Evolutionary conservation across 2,888 invertebrate genomes (phyloP).

Genomic region (Cryptosula pallasiana): DNA sequence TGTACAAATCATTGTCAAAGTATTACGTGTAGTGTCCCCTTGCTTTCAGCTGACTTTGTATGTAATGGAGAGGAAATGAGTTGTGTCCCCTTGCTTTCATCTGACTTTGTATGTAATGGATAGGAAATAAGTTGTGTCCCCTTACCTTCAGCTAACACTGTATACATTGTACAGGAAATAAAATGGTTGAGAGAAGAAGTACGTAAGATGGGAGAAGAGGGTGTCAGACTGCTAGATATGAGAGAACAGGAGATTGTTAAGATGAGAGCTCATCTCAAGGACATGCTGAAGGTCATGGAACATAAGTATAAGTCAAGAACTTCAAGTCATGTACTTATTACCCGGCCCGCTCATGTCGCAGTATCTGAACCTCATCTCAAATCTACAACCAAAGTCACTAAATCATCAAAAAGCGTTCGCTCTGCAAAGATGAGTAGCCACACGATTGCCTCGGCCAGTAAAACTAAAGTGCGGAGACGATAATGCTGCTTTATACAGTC

Average conservation of each 20-base stretch:
- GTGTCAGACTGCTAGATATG: constrained; percentile 8
- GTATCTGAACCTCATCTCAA: constrained; percentile 9
- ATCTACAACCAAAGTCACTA: background rate
- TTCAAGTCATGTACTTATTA: background rate
- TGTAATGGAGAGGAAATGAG: too few species aligned
- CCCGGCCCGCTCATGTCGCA: background rate
- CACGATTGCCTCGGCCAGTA: background rate
- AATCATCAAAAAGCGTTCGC: background rate
- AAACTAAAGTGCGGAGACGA: background rate
- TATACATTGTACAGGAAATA: too few species aligned
- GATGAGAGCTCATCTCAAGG: constrained; percentile 11
- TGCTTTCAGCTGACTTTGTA: too few species aligned
- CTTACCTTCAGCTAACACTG: too few species aligned
- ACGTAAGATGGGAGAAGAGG: constrained; percentile 23
- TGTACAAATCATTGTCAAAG: too few species aligned
- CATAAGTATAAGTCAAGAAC: background rate
- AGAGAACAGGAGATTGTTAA: constrained; percentile 11
- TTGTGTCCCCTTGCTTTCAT: too few species aligned
- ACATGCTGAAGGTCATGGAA: constrained; percentile 21
- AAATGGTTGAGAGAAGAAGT: constrained; percentile 19
- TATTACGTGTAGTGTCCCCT: too few species aligned
- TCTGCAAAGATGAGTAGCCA: background rate
- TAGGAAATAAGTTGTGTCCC: too few species aligned
- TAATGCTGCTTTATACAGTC: too few species aligned
- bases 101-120: too few species aligned